phyloP scores from a whole-genome alignment of 2,113 vertebrate species.

The Bos taurus region DNA sequence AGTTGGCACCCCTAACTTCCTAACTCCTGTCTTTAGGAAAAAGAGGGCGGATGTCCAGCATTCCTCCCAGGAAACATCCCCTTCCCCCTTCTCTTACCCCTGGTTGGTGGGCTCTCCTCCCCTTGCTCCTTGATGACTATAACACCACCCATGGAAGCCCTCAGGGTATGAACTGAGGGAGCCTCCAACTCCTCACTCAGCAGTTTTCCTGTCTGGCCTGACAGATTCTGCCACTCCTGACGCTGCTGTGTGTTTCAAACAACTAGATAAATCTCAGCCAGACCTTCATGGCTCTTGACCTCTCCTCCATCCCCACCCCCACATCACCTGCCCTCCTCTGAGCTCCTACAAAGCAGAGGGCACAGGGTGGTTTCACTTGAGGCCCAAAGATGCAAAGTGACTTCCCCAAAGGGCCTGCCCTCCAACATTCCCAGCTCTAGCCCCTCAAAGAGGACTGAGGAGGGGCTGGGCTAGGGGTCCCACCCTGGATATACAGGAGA shows the following conservation, averaged over 20 bases:
- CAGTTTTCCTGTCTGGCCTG: background rate
- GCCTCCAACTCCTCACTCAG: background rate
- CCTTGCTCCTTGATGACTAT: background rate
- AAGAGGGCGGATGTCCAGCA: background rate
- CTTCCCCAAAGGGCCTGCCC: background rate
- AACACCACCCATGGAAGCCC: background rate
- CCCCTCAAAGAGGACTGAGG: background rate
- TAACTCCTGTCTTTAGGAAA: background rate
- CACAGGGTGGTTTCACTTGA: background rate
- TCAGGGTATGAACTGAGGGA: background rate
- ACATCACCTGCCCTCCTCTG: background rate
- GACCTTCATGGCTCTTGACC: background rate
- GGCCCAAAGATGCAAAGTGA: background rate
- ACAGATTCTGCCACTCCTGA: background rate
- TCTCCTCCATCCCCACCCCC: background rate
- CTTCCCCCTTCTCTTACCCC: background rate
- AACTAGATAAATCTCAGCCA: no score
- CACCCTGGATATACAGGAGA: background rate
- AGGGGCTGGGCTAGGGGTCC: background rate
- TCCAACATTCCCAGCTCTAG: background rate
- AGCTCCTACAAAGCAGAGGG: background rate
- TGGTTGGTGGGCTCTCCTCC: accelerated
- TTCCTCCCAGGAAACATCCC: background rate
- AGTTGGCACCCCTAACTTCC: background rate
- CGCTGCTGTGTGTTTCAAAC: background rate